phyloP scores from a whole-genome alignment of 2,888 invertebrate genomes.

The Xestoiulus laeticollis region DNA sequence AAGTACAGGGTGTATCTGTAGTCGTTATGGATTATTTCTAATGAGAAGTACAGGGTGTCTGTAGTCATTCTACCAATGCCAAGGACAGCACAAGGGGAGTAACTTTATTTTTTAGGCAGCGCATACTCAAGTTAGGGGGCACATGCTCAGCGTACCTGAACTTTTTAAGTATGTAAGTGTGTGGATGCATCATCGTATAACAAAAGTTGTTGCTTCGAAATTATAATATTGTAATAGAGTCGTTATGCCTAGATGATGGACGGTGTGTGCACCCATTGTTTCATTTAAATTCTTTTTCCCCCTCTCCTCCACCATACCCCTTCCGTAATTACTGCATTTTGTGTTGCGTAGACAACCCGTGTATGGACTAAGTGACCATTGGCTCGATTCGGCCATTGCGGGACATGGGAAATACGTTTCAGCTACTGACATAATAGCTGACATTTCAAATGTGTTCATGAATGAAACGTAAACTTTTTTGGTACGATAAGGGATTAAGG shows the following conservation, averaged over 20 bases:
- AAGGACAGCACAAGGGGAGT: too few relatives aligned
- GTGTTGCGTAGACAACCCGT: neutral
- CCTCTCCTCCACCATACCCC: neutral
- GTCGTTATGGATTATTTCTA: too few relatives aligned
- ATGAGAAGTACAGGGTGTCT: too few relatives aligned
- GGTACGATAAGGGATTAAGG: too few relatives aligned
- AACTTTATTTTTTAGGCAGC: too few relatives aligned
- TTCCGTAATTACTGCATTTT: slow-evolving; percentile 2
- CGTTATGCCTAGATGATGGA: neutral
- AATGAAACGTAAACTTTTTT: neutral
- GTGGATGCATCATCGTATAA: neutral
- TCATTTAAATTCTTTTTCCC: neutral
- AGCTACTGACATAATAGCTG: slow-evolving; percentile 50
- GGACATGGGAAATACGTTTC: slow-evolving; percentile 45
- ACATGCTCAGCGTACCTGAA: neutral
- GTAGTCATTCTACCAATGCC: too few relatives aligned
- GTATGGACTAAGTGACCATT: neutral
- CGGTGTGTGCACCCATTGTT: neutral
- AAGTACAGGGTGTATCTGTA: too few relatives aligned
- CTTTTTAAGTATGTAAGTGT: neutral
- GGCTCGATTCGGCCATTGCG: neutral
- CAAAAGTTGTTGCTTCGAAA: neutral
- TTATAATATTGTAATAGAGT: neutral
- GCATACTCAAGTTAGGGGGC: neutral
- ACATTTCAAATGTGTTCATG: slow-evolving; percentile 32